Evolutionary conservation across 35 echinoderm and acorn worm genomes (phyloP).

Genomic region (Holothuria glaberrima): DNA sequence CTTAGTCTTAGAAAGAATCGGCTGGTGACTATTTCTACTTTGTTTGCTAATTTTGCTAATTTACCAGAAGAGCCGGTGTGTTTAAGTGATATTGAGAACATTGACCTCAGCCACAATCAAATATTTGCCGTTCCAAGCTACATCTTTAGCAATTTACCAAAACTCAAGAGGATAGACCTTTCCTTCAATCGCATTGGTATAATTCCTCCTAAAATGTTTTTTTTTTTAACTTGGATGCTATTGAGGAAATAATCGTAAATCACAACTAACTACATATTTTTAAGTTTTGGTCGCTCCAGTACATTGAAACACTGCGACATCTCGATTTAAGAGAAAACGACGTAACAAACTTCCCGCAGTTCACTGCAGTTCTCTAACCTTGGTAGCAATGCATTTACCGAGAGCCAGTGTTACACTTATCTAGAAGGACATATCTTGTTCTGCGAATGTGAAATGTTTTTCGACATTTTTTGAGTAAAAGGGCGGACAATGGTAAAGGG

Average conservation of each 20-base stretch:
- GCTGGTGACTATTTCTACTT: neutral
- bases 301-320: neutral
- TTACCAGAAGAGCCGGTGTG: too few species aligned
- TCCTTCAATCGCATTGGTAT: neutral
- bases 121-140: neutral
- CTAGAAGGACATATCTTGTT: neutral
- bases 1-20: neutral
- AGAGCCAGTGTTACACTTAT: neutral
- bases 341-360: neutral
- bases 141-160: conserved; percentile 12
- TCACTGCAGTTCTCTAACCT: neutral
- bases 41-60: conserved; percentile 20
- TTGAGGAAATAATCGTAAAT: neutral
- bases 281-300: neutral
- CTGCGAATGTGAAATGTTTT: conserved; percentile 31
- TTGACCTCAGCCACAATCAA: conserved; percentile 19
- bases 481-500: neutral
- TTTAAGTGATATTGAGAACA: neutral
- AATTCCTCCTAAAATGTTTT: neutral
- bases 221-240: neutral
- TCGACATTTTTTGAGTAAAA: neutral
- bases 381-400: neutral
- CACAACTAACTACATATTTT: neutral
- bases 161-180: conserved; percentile 1
- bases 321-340: neutral